Evolutionary conservation across 1,140 invertebrate genomes (phyloP).

Genomic region (Hyles vespertilio): DNA sequence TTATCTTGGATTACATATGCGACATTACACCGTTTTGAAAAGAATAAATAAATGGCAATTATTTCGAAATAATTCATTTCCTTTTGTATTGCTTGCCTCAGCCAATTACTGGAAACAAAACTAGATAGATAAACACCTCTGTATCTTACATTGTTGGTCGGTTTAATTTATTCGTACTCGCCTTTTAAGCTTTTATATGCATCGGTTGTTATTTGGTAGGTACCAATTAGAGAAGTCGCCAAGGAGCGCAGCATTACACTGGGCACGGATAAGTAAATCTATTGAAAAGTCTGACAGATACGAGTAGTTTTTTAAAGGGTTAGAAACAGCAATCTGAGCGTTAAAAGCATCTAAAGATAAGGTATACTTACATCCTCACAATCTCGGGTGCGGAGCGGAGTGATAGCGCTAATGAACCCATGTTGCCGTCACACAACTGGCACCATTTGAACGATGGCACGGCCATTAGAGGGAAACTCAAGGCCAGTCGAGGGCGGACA

Average conservation of each 20-base stretch:
- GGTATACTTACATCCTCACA: conserved; percentile 43
- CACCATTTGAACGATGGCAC: conserved; percentile 46
- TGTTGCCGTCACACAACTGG: conserved; percentile 60
- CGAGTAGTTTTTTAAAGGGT: conserved; percentile 35
- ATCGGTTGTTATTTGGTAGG: too few relatives aligned
- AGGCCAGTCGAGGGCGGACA: conserved; percentile 47
- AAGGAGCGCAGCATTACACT: too few relatives aligned
- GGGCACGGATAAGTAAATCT: conserved; percentile 26
- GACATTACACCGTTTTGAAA: too few relatives aligned
- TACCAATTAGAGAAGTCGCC: too few relatives aligned
- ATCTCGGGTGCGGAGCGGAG: conserved; percentile 37
- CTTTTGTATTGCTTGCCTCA: too few relatives aligned
- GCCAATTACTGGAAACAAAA: too few relatives aligned
- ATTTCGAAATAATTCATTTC: too few relatives aligned
- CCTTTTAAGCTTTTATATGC: too few relatives aligned
- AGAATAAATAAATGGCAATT: too few relatives aligned
- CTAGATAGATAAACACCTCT: too few relatives aligned
- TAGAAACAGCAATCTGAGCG: conserved; percentile 48
- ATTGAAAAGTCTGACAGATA: conserved; percentile 30
- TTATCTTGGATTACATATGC: conserved; percentile 5
- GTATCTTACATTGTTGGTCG: too few relatives aligned
- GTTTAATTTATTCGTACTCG: too few relatives aligned
- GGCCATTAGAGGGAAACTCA: conserved; percentile 49
- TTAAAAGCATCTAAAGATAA: conserved; percentile 67
- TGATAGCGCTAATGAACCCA: conserved; percentile 69